Conservation (phyloP, 92 coral and sea anemone genomes). For the Ricordea florida region DNA sequence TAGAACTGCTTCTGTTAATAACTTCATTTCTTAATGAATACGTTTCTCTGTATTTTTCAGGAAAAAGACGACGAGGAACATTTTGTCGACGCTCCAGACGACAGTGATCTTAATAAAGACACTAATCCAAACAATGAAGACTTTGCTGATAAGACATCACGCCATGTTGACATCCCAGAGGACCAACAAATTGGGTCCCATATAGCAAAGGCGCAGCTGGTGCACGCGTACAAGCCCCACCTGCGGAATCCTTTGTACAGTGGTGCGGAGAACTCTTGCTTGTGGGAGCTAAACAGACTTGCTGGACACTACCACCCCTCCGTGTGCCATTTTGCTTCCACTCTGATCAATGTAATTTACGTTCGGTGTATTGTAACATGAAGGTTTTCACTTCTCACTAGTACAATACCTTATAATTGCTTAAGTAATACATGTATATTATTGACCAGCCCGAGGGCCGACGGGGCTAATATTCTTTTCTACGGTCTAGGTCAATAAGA, state of each 20-base stretch:
- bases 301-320: conserved; percentile 94
- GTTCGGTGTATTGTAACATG: background rate
- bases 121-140: conserved; percentile 14
- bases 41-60: conserved; percentile 18
- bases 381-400: background rate
- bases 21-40: no score
- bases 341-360: conserved; percentile 77
- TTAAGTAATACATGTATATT: no score
- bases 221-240: conserved; percentile 49
- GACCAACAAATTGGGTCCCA: background rate
- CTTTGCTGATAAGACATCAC: background rate
- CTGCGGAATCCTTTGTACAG: conserved; percentile 86
- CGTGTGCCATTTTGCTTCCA: conserved; percentile 77
- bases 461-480: no score
- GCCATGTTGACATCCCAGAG: background rate
- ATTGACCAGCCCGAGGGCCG: no score
- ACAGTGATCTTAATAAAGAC: conserved; percentile 36
- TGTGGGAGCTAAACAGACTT: conserved; percentile 85
- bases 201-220: background rate
- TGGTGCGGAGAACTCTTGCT: conserved; percentile 87
- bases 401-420: background rate
- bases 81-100: conserved; percentile 74
- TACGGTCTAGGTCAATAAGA: no score
- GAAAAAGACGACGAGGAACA: conserved; percentile 97
- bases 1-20: no score